phyloP scores from a whole-genome alignment of 2,888 invertebrate species.

The Tenthredo scrophulariae region DNA sequence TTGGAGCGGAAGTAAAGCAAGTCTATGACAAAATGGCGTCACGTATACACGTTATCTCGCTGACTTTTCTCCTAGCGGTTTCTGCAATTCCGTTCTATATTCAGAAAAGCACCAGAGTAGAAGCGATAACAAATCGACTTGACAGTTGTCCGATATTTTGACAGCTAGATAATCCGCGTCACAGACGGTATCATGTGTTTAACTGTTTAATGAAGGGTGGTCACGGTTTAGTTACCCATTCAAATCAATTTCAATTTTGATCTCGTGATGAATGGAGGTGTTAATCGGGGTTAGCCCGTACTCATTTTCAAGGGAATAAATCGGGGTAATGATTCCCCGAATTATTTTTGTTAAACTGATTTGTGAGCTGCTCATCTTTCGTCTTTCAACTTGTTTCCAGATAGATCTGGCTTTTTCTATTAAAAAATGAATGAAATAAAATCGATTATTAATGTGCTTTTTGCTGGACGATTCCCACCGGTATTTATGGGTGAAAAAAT shows the following conservation, averaged over 20 bases:
- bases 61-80: background rate
- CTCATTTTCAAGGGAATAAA: background rate
- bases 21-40: slow-evolving; percentile 33
- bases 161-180: slow-evolving; percentile 3
- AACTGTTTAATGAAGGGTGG: slow-evolving; percentile 33
- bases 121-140: slow-evolving; percentile 11
- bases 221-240: background rate
- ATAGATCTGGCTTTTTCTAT: too few relatives aligned
- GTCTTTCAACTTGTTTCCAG: too few relatives aligned
- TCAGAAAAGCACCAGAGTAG: background rate
- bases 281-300: background rate
- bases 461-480: background rate
- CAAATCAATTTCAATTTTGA: slow-evolving; percentile 24
- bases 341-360: background rate
- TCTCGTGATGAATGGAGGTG: background rate
- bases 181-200: slow-evolving; percentile 16
- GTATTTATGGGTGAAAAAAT: background rate
- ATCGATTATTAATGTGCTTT: background rate
- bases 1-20: slow-evolving; percentile 24
- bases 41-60: slow-evolving; percentile 1
- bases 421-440: background rate
- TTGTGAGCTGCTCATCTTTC: too few relatives aligned
- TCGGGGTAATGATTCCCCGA: background rate
- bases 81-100: background rate
- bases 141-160: slow-evolving; percentile 24